Percentiles rank a stretch among this genome's conserved stretches.
Conservation (phyloP, 92 coral and sea anemone genomes). For the Chrysogorgia sp. region DNA sequence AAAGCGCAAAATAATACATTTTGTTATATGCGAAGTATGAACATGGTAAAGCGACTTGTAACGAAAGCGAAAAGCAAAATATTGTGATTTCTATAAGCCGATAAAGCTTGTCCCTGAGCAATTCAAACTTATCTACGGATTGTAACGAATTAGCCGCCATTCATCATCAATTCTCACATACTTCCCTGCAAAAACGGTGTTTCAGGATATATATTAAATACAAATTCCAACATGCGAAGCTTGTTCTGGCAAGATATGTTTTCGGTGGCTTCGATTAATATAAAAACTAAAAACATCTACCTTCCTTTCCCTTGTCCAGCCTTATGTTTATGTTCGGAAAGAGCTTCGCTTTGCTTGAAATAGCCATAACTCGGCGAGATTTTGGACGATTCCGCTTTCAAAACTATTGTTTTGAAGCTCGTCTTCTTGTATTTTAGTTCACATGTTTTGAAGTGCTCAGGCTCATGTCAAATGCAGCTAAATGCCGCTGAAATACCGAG, state of each 20-base stretch:
- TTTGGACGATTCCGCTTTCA: slow-evolving; percentile 6
- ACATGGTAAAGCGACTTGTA: too few species aligned
- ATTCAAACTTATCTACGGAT: too few species aligned
- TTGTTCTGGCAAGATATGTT: too few species aligned
- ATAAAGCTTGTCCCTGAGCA: slow-evolving; percentile 11
- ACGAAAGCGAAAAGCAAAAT: too few species aligned
- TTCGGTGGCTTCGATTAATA: slow-evolving; percentile 9
- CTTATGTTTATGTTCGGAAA: slow-evolving; percentile 15
- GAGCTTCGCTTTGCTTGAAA: slow-evolving; percentile 14
- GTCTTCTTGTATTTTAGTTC: slow-evolving; percentile 10
- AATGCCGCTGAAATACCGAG: slow-evolving; percentile 23
- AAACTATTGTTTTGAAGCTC: slow-evolving; percentile 18
- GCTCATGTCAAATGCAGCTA: slow-evolving; percentile 16
- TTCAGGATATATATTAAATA: too few species aligned
- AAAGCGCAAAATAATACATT: too few species aligned
- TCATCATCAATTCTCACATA: too few species aligned
- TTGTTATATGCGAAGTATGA: too few species aligned
- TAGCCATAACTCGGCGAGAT: slow-evolving; percentile 22
- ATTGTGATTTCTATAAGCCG: too few species aligned
- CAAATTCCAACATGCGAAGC: too few species aligned
- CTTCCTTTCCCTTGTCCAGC: slow-evolving; percentile 30
- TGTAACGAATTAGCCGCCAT: too few species aligned
- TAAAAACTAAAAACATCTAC: not conserved
- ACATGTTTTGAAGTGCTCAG: not conserved
- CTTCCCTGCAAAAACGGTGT: not conserved